Base-by-base conservation (phyloP, 2,888 invertebrate genomes). In the Acronicta psi region DNA sequence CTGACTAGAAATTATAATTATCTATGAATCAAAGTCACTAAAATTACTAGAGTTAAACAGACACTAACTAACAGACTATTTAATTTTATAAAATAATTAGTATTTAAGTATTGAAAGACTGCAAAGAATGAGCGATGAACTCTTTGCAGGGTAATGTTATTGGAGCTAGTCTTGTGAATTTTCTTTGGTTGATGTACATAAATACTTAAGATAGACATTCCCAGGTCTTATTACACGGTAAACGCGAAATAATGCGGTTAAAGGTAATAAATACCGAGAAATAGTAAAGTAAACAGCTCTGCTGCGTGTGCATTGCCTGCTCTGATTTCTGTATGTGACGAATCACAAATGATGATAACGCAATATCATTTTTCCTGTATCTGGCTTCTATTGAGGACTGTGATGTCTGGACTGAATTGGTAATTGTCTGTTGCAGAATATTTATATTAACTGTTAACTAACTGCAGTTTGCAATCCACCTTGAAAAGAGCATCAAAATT, bases 291-390 rank as follows among this genome's bases (percentile, higher is more conserved):
- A 61, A 70, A 72, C 62, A 61, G 57, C 44, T 40, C 42, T 46
- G 17, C 45, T n/a, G 9, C 34, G 34, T 34, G n/a, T 34, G 34
- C 29, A 46, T 20, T 37, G 46, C 69, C 50, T 37, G 34, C 57
- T 71, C 72, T 50, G 61, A 47, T 69, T 62, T 53, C 69, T 57
- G 38, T 55, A n/a, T 56, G 58, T 68, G 57, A 61, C 62, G 38
- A 55, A 62, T 62, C 20, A 42, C 14, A 45, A 62, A 61, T 69
- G 45, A 50, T 51, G 62, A 75, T 74, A 75, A 54, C 45, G 29
- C 53, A 57, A 62, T 73, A 71, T 71, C 25, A 61, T 59, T 73
- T 72, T 76, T 60, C 62, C 51, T 52, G 45, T 44, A 56, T 76
- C 62, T 65, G 62, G 58, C 47, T 47, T 47, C 29, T 55, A 67